Conservation (phyloP, 2,113 vertebrate genomes). For the Amblyornis subalaris region DNA sequence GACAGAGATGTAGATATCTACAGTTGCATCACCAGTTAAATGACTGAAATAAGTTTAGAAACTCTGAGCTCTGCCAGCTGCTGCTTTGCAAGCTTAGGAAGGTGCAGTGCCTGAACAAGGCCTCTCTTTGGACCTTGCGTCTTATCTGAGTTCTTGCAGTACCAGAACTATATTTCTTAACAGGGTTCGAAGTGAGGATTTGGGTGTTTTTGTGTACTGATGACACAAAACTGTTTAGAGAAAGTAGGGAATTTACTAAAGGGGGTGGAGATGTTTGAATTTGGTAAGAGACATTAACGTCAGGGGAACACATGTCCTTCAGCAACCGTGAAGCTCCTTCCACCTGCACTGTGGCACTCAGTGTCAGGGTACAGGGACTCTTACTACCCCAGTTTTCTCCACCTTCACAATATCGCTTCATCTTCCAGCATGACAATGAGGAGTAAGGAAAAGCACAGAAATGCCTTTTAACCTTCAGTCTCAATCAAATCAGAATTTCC, state of each 20-base stretch:
- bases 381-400: neutral
- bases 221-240: neutral
- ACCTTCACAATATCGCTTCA: neutral
- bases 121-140: neutral
- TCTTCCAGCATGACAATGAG: neutral
- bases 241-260: neutral
- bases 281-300: accelerated
- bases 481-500: neutral
- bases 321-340: accelerated
- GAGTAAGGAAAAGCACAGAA: neutral
- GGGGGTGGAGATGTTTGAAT: neutral
- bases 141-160: neutral
- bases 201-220: neutral
- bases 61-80: neutral
- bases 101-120: neutral
- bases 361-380: neutral
- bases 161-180: neutral
- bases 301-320: neutral
- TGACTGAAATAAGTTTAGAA: neutral
- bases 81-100: neutral
- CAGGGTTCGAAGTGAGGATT: neutral
- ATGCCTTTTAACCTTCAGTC: neutral
- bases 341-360: neutral
- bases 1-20: neutral
- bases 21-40: neutral